Percentiles rank a stretch among this genome's conserved stretches.
phyloP scores from a whole-genome alignment of 2,888 invertebrate species.

The Brachyopa scutellaris region DNA sequence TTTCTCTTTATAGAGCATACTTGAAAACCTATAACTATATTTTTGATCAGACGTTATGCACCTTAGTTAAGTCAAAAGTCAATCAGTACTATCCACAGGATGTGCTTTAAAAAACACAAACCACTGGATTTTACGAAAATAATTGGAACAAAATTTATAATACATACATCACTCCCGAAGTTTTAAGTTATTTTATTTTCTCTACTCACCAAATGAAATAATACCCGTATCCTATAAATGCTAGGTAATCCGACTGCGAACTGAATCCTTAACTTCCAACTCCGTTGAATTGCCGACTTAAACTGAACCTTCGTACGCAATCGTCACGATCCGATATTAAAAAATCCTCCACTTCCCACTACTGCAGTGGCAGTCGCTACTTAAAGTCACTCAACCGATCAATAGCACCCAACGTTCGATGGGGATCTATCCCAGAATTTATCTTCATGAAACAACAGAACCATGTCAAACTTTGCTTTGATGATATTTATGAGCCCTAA shows the following conservation, averaged over 20 bases:
- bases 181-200: no score
- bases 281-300: conserved; percentile 40
- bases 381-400: conserved; percentile 70
- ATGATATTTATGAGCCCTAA: conserved; percentile 65
- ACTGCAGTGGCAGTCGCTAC: conserved; percentile 7
- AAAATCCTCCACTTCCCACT: conserved; percentile 13
- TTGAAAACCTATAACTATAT: no score
- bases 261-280: conserved; percentile 8
- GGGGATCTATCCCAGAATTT: conserved; percentile 62
- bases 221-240: no score
- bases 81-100: no score
- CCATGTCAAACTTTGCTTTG: conserved; percentile 55
- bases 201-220: conserved; percentile 11
- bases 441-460: conserved; percentile 64
- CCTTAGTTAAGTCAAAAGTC: no score
- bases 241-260: conserved; percentile 1
- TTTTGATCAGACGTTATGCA: no score
- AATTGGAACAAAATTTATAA: no score
- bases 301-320: conserved; percentile 45
- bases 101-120: no score
- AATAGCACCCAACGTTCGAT: conserved; percentile 29
- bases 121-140: no score
- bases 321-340: conserved; percentile 41
- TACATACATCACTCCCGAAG: no score
- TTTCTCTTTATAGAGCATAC: no score